Percentiles rank a stretch among this genome's conserved stretches.
These are phyloP conservation scores for Scytalopus superciliaris DNA, from an alignment of 2,113 vertebrate genomes.

Conservation along the genomic window DNA sequence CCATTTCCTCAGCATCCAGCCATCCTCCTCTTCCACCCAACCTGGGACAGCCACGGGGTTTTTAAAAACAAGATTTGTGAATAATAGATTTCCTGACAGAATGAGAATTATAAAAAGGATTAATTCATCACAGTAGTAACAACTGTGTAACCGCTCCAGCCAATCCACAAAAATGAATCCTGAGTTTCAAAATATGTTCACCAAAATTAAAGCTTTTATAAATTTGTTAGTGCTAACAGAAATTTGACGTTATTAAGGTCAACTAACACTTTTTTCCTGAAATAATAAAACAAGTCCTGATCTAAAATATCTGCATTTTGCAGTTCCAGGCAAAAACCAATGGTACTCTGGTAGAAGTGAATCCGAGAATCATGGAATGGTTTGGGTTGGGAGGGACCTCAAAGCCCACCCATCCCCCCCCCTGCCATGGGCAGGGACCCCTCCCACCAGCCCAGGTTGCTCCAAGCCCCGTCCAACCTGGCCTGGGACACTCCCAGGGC, in stretches of 20 bases:
- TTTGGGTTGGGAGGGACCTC: background rate
- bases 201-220: background rate
- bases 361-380: background rate
- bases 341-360: background rate
- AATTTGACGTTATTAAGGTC: background rate
- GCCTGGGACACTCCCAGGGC: background rate
- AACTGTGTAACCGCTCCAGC: background rate
- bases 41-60: background rate
- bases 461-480: fast-evolving
- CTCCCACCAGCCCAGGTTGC: fast-evolving
- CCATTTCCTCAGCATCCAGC: background rate
- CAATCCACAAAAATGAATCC: background rate
- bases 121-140: background rate
- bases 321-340: background rate
- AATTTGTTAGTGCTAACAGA: background rate
- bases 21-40: background rate
- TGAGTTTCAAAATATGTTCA: background rate
- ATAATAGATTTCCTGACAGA: background rate
- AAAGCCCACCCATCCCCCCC: background rate
- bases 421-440: background rate
- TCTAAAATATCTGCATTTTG: background rate
- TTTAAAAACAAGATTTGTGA: background rate
- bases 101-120: background rate
- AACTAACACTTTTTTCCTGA: background rate
- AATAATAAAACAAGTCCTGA: background rate